A percentile compares a stretch with the other conserved stretches of the same genome.
phyloP scores from a whole-genome alignment of 2,888 invertebrate genomes.

The Actias luna region DNA sequence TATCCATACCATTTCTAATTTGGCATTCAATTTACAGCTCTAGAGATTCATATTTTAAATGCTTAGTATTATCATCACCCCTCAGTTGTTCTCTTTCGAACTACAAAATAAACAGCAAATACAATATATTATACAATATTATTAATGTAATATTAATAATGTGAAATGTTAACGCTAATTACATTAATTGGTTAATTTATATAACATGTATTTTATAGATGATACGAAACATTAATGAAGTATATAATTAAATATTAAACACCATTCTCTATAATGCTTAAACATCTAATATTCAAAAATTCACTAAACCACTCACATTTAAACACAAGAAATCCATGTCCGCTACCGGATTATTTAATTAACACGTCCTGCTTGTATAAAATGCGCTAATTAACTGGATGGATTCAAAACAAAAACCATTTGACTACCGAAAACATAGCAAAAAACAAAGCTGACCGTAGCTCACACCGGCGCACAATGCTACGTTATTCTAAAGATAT shows the following conservation, averaged over 20 bases:
- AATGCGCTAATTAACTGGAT: slow-evolving; percentile 71
- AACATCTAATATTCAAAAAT: slow-evolving; percentile 1
- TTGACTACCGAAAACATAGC: slow-evolving; percentile 40
- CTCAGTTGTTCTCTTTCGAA: background rate
- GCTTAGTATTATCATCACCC: too few relatives aligned
- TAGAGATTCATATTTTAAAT: too few relatives aligned
- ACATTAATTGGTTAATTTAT: too few relatives aligned
- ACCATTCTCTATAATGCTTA: background rate
- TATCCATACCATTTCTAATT: too few relatives aligned
- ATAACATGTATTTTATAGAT: too few relatives aligned
- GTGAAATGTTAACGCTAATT: too few relatives aligned
- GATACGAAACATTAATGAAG: too few relatives aligned
- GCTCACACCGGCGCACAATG: slow-evolving; percentile 42
- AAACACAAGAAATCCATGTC: slow-evolving; percentile 59
- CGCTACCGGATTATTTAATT: slow-evolving; percentile 54
- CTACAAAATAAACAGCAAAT: background rate
- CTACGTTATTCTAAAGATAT: slow-evolving; percentile 44
- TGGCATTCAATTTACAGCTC: too few relatives aligned
- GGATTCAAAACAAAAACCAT: slow-evolving; percentile 55
- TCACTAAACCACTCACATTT: slow-evolving; percentile 39
- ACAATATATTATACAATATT: background rate
- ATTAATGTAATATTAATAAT: too few relatives aligned
- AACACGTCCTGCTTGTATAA: slow-evolving; percentile 59
- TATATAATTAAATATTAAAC: background rate
- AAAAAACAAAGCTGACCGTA: slow-evolving; percentile 54